Conservation (phyloP, 2,797 vertebrate genomes). For the Tolypeutes matacus region DNA sequence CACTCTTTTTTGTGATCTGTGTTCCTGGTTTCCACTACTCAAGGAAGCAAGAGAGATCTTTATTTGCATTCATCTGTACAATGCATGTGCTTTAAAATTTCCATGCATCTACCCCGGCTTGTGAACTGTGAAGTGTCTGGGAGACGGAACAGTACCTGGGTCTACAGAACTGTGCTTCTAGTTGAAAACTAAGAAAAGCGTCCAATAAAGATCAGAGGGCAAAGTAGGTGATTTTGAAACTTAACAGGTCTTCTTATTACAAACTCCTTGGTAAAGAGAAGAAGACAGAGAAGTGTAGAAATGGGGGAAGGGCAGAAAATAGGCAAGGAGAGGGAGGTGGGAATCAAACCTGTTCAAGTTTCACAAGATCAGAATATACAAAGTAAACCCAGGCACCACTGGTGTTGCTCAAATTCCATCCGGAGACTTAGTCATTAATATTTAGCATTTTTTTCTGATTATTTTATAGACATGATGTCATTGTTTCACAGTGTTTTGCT, state of each 20-base stretch:
- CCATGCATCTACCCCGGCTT: neutral
- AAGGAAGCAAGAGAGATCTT: constrained; percentile 43
- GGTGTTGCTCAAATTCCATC: constrained; percentile 75
- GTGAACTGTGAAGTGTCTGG: neutral
- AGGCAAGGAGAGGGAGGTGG: neutral
- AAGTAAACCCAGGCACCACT: constrained; percentile 56
- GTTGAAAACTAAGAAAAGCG: constrained; percentile 69
- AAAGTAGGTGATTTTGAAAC: constrained; percentile 77
- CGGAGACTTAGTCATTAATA: constrained; percentile 69
- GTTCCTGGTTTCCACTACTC: constrained; percentile 31
- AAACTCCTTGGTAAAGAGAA: constrained; percentile 29
- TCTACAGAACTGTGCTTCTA: constrained; percentile 56
- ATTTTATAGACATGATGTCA: constrained; percentile 84
- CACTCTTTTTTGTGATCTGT: constrained; percentile 7
- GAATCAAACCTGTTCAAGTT: constrained; percentile 68
- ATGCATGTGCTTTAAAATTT: constrained; percentile 45
- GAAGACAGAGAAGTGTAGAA: neutral
- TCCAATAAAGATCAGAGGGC: constrained; percentile 77
- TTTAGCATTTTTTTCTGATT: constrained; percentile 82
- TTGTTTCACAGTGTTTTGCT: constrained; percentile 79
- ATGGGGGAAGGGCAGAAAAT: neutral
- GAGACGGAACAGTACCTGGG: neutral
- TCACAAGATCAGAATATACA: constrained; percentile 60
- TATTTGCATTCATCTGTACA: constrained; percentile 36
- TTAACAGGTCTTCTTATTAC: constrained; percentile 78